Percentiles rank a stretch among this genome's conserved stretches.
phyloP scores from a whole-genome alignment of 1,140 invertebrate species.

The Megalonaias nervosa region DNA sequence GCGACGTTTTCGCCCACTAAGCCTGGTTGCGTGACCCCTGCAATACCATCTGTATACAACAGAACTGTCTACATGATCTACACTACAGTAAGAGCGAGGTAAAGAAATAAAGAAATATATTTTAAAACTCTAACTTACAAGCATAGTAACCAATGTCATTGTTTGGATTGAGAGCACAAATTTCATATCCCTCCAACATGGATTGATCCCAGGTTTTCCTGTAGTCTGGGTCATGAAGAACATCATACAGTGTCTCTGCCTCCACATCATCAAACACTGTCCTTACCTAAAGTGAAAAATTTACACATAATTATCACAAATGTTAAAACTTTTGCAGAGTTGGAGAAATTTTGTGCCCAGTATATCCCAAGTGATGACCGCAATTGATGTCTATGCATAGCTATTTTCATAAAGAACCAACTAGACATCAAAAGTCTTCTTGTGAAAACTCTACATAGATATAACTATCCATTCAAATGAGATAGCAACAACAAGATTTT shows the following conservation, averaged over 20 bases:
- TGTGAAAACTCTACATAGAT: too few species aligned
- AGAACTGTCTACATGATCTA: too few species aligned
- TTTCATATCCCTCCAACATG: slow-evolving; percentile 88
- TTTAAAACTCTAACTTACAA: slow-evolving; percentile 76
- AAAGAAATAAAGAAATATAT: slow-evolving; percentile 2
- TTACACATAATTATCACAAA: background rate
- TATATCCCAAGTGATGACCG: background rate
- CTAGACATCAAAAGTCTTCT: too few species aligned
- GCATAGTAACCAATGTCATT: slow-evolving; percentile 95
- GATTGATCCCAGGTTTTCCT: slow-evolving; percentile 90
- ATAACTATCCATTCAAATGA: too few species aligned
- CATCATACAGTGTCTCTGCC: slow-evolving; percentile 86
- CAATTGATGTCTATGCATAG: background rate
- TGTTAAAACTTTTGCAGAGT: background rate
- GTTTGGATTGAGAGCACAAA: slow-evolving; percentile 92
- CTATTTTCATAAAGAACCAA: too few species aligned
- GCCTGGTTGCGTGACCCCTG: too few species aligned
- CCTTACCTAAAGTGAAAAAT: slow-evolving; percentile 74
- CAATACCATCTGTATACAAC: background rate
- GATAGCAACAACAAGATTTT: too few species aligned
- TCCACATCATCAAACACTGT: slow-evolving; percentile 83
- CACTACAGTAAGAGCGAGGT: background rate
- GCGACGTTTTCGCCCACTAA: too few species aligned
- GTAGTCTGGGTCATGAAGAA: slow-evolving; percentile 90
- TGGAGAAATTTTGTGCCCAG: background rate